Evolutionary conservation across 2,113 vertebrate species (phyloP).

Genomic region (Phyllostomus discolor): DNA sequence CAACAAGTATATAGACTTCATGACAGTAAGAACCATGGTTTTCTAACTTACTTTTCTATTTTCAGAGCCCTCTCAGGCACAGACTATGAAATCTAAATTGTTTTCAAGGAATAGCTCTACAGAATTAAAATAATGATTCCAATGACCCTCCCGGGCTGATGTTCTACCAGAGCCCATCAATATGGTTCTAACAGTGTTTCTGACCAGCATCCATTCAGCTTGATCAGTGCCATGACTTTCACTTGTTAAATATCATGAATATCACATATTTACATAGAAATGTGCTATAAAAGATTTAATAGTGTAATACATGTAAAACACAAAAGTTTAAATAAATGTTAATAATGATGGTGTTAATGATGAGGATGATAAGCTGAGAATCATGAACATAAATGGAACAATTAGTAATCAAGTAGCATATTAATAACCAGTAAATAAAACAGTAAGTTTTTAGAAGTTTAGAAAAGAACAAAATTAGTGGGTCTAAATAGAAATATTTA

Average conservation of each 20-base stretch:
- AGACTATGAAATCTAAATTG: neutral
- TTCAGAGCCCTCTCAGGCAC: neutral
- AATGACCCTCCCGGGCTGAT: neutral
- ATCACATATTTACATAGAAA: neutral
- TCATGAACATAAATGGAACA: neutral
- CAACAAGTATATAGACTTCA: neutral
- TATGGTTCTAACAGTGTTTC: neutral
- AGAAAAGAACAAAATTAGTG: neutral
- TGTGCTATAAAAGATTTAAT: neutral
- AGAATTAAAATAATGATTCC: neutral
- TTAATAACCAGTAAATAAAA: neutral
- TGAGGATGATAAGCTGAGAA: neutral
- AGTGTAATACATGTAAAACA: neutral
- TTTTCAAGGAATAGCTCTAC: neutral
- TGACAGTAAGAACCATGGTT: neutral
- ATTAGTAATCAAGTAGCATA: neutral
- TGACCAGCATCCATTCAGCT: neutral
- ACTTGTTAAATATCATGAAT: neutral
- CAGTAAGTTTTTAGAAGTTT: neutral
- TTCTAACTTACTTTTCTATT: neutral
- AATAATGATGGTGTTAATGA: neutral
- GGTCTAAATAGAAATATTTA: neutral
- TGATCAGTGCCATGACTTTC: neutral
- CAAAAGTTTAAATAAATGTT: neutral
- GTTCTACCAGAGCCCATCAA: neutral